Conservation (phyloP, 2,888 invertebrate genomes). For the Drosophila picticornis region DNA sequence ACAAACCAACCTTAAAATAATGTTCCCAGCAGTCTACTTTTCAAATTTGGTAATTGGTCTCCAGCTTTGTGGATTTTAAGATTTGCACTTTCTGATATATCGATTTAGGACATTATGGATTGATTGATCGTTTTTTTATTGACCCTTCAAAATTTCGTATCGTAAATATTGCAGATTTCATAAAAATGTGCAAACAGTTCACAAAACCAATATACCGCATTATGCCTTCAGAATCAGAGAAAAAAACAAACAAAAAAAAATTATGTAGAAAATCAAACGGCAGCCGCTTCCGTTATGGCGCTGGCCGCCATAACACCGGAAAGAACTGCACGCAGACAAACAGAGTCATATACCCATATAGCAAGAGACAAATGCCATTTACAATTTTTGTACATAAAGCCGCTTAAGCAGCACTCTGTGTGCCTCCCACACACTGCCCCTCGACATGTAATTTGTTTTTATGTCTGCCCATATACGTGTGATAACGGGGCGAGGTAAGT, state of each 20-base stretch:
- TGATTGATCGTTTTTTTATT: not conserved
- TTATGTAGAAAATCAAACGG: slow-evolving; percentile 43
- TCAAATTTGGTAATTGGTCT: not conserved
- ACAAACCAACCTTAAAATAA: not conserved
- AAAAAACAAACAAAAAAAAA: slow-evolving; percentile 18
- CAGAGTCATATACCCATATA: slow-evolving; percentile 19
- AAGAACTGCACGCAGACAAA: slow-evolving; percentile 65
- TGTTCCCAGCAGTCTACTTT: not conserved
- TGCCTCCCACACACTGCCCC: slow-evolving; percentile 4
- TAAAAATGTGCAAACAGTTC: not conserved
- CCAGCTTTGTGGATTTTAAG: not conserved
- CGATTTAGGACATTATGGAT: not conserved
- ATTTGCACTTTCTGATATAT: not conserved
- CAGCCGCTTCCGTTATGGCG: slow-evolving; percentile 70
- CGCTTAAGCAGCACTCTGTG: slow-evolving; percentile 73
- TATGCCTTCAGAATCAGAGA: not conserved
- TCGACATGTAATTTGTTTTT: slow-evolving; percentile 77
- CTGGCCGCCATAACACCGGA: slow-evolving; percentile 76
- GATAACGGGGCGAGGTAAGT: slow-evolving; percentile 65
- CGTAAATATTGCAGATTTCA: not conserved
- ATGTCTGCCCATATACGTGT: slow-evolving; percentile 80
- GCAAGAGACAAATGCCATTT: slow-evolving; percentile 73
- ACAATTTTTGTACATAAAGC: slow-evolving; percentile 81
- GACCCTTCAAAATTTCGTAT: not conserved
- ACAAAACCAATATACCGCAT: not conserved